A percentile compares a stretch with the other conserved stretches of the same genome.
These are phyloP conservation scores for Rhopilema esculentum DNA, from an alignment of 30 jellyfish, hydroid and myxozoan species.

Conservation along the genomic window DNA sequence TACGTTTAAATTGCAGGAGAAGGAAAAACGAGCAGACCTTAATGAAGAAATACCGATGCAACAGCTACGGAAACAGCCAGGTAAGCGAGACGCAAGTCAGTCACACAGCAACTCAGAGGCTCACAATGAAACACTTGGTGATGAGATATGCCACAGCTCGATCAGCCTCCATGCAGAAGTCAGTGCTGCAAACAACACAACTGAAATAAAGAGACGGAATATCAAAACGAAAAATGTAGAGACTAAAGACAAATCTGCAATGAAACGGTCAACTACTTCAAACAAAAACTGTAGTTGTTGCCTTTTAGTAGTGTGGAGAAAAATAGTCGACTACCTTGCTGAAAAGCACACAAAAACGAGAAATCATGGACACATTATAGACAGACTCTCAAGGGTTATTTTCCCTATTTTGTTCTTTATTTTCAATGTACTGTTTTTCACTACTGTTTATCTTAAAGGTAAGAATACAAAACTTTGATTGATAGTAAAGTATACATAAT, in stretches of 20 bases:
- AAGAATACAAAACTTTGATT: not conserved
- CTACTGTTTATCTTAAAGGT: not conserved
- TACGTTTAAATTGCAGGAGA: not conserved
- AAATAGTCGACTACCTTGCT: conserved; percentile 1
- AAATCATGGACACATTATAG: conserved; percentile 55
- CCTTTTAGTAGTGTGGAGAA: not conserved
- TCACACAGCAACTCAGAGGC: not conserved
- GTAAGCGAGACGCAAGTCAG: not conserved
- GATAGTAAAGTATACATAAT: too few species aligned
- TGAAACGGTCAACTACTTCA: not conserved
- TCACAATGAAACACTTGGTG: not conserved
- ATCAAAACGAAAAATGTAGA: not conserved
- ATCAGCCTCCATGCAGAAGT: not conserved
- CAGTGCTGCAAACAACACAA: not conserved
- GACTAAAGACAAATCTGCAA: not conserved
- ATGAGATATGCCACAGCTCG: not conserved
- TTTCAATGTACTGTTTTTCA: conserved; percentile 34
- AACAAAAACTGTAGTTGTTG: not conserved
- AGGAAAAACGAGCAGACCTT: not conserved
- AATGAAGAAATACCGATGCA: not conserved
- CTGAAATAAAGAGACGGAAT: not conserved
- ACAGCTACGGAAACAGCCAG: not conserved
- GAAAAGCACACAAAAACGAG: conserved; percentile 44
- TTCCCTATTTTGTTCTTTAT: conserved; percentile 54
- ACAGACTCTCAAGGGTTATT: conserved; percentile 39